Base-by-base conservation (phyloP, 2,888 invertebrate genomes). In the Erebia epiphron region DNA sequence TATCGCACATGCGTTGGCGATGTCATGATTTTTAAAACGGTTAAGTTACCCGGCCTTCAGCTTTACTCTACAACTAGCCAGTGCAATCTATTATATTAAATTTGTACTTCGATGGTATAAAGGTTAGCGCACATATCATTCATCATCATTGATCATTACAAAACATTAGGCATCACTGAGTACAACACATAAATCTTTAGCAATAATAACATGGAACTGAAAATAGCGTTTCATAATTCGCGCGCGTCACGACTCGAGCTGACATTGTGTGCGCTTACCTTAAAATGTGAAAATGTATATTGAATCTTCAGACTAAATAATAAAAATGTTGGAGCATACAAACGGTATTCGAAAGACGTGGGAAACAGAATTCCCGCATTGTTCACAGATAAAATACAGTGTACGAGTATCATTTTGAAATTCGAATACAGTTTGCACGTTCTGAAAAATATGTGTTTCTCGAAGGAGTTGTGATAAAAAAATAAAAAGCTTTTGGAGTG, bases 351-450 rank as follows among this genome's bases (percentile, higher is more conserved):
- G 64, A 52, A 64, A 64, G 13, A 35, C 11, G 64, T 18, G 64
- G 16, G 7, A 64, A 64, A 64, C 16, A 52, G 52, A 16, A 52
- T 52, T 64, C 64, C 52, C 16, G 49, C 62, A 62, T 52, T 64
- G 46, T 64, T 21, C 64, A 35, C 52, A 64, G 60, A 43, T 68
- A 62, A 68, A 62, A 46, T 46, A 68, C 49, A 68, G 21, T 35
- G 18, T 43, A 54, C 3, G 52, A 52, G 35, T 60, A 61, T 49
- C 46, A 56, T 56, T 68, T 68, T 52, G 35, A 60, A 43, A 43
- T 60, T 60, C 52, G 57, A 60, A 61, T 43, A 49, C 9, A 63
- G 57, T 68, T 63, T 63, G 63, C 63, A 63, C 68, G 56, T 57
- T 63, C 52, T 7, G 35, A 46, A 63, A 54, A 62, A 26, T 26